phyloP scores from a whole-genome alignment of 2,888 invertebrate species.

The Adelphocoris suturalis region DNA sequence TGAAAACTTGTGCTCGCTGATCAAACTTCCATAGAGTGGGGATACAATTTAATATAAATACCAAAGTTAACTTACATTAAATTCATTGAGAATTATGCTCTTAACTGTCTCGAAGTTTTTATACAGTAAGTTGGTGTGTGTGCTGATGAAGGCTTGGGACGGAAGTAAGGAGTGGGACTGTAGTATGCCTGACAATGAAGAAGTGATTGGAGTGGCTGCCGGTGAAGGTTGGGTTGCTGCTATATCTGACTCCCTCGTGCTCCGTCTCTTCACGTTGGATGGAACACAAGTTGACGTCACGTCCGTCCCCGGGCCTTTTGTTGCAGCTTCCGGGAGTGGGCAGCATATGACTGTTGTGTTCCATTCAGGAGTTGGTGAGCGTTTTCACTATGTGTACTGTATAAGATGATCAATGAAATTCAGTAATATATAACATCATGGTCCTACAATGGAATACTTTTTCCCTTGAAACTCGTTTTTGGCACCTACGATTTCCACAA shows the following conservation, averaged over 20 bases:
- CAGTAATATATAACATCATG: too few species aligned
- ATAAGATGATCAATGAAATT: too few species aligned
- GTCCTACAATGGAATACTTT: too few species aligned
- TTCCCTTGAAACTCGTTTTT: too few species aligned
- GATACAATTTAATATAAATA: too few species aligned
- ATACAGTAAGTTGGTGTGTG: slow-evolving; percentile 86
- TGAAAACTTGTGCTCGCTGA: too few species aligned
- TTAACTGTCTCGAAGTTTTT: slow-evolving; percentile 28
- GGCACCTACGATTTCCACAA: too few species aligned
- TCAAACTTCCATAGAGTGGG: too few species aligned
- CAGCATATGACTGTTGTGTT: slow-evolving; percentile 84
- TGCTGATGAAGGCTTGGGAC: slow-evolving; percentile 82
- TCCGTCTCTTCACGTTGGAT: slow-evolving; percentile 90
- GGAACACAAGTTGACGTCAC: slow-evolving; percentile 92
- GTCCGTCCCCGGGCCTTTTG: slow-evolving; percentile 86
- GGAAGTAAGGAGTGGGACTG: slow-evolving; percentile 90
- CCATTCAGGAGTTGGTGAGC: slow-evolving; percentile 82
- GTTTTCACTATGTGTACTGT: not conserved
- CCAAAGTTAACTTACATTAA: too few species aligned
- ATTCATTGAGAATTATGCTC: too few species aligned
- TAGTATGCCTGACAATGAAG: slow-evolving; percentile 89
- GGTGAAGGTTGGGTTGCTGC: slow-evolving; percentile 88
- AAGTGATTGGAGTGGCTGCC: slow-evolving; percentile 85
- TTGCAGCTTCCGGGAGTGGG: slow-evolving; percentile 84
- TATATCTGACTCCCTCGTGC: slow-evolving; percentile 89